A percentile compares a stretch with the other conserved stretches of the same genome.
Conservation (phyloP, 2,113 vertebrate genomes). For the Leucopsar rothschildi region DNA sequence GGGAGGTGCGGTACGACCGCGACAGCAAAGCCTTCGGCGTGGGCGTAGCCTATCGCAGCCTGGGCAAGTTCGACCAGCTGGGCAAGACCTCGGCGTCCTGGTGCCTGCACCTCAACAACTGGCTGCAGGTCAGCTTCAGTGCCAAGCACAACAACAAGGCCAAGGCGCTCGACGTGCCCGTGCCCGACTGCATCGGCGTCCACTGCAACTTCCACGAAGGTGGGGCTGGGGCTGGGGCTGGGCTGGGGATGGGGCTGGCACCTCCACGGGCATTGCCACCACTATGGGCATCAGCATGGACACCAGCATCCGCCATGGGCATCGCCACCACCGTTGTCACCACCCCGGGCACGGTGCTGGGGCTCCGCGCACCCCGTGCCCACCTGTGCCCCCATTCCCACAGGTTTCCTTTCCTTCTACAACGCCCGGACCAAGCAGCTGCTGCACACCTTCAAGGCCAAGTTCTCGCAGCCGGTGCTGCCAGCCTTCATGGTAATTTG, state of each 20-base stretch:
- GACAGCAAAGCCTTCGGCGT: constrained; percentile 92
- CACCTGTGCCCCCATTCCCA: background rate
- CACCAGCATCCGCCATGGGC: background rate
- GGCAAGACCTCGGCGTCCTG: constrained; percentile 89
- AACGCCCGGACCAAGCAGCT: constrained; percentile 87
- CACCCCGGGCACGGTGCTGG: too few relatives aligned
- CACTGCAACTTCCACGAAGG: constrained; percentile 93
- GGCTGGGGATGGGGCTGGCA: background rate
- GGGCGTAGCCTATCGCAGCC: constrained; percentile 86
- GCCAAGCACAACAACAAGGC: constrained; percentile 98
- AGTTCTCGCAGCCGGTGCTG: constrained; percentile 89
- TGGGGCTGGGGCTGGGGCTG: background rate
- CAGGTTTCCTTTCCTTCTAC: constrained; percentile 93
- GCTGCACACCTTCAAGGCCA: constrained; percentile 89
- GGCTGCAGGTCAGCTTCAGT: constrained; percentile 95
- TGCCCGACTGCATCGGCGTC: constrained; percentile 87
- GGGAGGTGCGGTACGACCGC: constrained; percentile 91
- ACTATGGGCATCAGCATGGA: background rate
- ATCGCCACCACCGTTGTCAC: background rate
- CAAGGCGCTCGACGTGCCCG: constrained; percentile 84
- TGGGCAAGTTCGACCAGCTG: constrained; percentile 93
- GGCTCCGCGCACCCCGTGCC: background rate
- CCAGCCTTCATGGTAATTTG: constrained; percentile 87
- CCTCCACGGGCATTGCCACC: too few relatives aligned
- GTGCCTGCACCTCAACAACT: constrained; percentile 97